These are phyloP conservation scores for Argyresthia albistria DNA, from an alignment of 2,888 invertebrate species.

Conservation along the genomic window DNA sequence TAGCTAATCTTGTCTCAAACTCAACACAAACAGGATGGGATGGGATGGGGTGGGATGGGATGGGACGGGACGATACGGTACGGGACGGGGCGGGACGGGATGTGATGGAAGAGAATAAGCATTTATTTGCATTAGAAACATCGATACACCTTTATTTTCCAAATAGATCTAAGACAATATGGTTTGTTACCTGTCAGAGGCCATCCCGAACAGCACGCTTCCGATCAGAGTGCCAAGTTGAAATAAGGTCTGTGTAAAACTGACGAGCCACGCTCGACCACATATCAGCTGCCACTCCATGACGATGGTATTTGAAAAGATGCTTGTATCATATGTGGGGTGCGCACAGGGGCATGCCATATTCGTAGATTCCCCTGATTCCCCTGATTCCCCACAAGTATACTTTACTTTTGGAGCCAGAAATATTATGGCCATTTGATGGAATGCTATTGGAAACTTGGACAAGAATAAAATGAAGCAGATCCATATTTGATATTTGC, in stretches of 20 bases:
- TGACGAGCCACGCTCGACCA: constrained; percentile 73
- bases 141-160: not conserved
- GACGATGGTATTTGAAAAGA: constrained; percentile 79
- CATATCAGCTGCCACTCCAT: constrained; percentile 86
- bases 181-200: constrained; percentile 79
- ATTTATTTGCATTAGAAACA: not conserved
- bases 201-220: constrained; percentile 80
- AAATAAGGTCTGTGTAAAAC: constrained; percentile 81
- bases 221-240: constrained; percentile 84
- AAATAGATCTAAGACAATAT: not conserved
- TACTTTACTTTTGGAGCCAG: constrained; percentile 52
- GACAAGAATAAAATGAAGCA: constrained; percentile 45
- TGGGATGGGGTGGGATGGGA: too few relatives aligned
- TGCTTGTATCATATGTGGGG: constrained; percentile 74
- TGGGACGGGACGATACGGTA: too few relatives aligned
- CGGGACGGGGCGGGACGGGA: too few relatives aligned
- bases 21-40: too few relatives aligned
- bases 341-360: constrained; percentile 67
- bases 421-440: constrained; percentile 67
- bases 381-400: constrained; percentile 25
- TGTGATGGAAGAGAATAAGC: too few relatives aligned
- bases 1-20: too few relatives aligned
- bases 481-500: constrained; percentile 61
- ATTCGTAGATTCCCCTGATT: constrained; percentile 20
- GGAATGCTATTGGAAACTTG: constrained; percentile 62